Evolutionary conservation across 1,140 invertebrate species (phyloP), one percentile per base, ranked within the genome.

Genomic region (Magallana angulata): DNA sequence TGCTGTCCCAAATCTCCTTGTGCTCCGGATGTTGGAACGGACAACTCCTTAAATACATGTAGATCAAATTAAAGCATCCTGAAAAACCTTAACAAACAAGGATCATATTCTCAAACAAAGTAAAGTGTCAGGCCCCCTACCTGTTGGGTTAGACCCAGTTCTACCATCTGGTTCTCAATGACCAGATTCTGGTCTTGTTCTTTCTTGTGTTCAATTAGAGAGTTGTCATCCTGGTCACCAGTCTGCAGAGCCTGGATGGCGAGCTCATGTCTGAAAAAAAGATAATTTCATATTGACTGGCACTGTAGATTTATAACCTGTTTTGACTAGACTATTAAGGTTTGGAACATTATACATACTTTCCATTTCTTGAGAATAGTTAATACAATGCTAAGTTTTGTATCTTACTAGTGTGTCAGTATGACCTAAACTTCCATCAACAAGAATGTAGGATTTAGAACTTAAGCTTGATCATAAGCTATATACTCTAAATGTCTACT

Each of bases 261-360:
- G 9, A 96, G 90, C 88, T 97, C 96, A 62, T 96, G 95, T 91
- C 96, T 96, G 87, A 16, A 91, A 57, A 0, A 57, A 9, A 14
- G 2, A 82, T 30, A 9, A 56, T 3, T 82, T 57, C 16, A 48
- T 48, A 48, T 48, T 48, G 36, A 48, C 36, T 48, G 36, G 36
- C 36, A 48, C 36, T 48, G 36, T 48, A 48, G 36, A 48, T 4
- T 48, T 48, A 5, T 48, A 4, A 48, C 36, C 36, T 48, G 36
- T 48, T 48, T 48, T 48, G 36, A 48, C 3, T 5, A 48, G 36
- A 48, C 3, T 5, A 48, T 48, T 48, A 4, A 48, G 36, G 36
- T 1, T 48, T 48, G 2, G 36, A 48, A 48, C 36, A 24, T 24
- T 24, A 24, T 24, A 24, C 24, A 48, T 48, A 48, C 36, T 48